These are phyloP conservation scores for Protomyctophum bolini DNA, from an alignment of 2,113 vertebrate species.

Conservation along the genomic window DNA sequence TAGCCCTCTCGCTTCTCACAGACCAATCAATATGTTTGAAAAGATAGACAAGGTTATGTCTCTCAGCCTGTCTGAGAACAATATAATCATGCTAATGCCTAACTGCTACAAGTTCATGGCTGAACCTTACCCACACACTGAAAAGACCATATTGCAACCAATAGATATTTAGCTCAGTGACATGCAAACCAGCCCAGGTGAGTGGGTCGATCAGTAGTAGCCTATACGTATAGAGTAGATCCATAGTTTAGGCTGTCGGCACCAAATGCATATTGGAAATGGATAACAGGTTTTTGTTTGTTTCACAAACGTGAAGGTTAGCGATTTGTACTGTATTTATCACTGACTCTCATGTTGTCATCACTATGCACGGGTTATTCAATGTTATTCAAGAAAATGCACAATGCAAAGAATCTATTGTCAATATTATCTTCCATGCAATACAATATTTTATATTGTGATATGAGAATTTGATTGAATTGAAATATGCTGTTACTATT, in stretches of 20 bases:
- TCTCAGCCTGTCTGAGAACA: slow-evolving; percentile 51
- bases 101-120: slow-evolving; percentile 57
- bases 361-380: too few relatives aligned
- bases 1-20: slow-evolving; percentile 56
- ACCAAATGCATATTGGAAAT: slow-evolving; percentile 54
- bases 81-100: slow-evolving; percentile 50
- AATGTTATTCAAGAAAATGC: too few relatives aligned
- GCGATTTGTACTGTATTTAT: too few relatives aligned
- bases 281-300: not conserved
- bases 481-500: too few relatives aligned
- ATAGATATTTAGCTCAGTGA: slow-evolving; percentile 64
- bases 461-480: too few relatives aligned
- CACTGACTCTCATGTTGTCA: too few relatives aligned
- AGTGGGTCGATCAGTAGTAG: slow-evolving; percentile 39
- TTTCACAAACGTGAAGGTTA: too few relatives aligned
- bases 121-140: slow-evolving; percentile 56
- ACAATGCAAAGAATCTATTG: too few relatives aligned
- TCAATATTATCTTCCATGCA: too few relatives aligned
- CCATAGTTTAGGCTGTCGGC: slow-evolving; percentile 60
- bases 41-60: slow-evolving; percentile 67
- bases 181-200: slow-evolving; percentile 43
- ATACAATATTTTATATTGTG: too few relatives aligned
- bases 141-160: slow-evolving; percentile 46
- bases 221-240: slow-evolving; percentile 23
- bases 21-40: slow-evolving; percentile 74